phyloP scores from a whole-genome alignment of 2,888 invertebrate genomes.

The Tromatobia lineatoria region DNA sequence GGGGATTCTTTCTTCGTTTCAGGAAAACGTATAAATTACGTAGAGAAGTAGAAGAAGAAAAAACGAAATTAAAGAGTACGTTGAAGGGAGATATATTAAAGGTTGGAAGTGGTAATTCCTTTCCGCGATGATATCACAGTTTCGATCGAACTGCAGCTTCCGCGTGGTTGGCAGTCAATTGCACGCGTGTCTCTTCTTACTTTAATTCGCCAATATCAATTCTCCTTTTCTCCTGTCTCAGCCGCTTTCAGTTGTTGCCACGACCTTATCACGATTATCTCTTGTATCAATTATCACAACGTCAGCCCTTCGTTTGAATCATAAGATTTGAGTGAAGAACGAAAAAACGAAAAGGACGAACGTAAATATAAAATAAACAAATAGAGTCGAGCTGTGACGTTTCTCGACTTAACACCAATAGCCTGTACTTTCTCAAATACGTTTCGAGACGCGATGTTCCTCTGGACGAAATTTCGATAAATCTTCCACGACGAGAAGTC shows the following conservation, averaged over 20 bases:
- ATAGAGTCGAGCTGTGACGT: constrained; percentile 30
- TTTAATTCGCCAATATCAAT: neutral
- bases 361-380: constrained; percentile 5
- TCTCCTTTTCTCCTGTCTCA: neutral
- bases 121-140: constrained; percentile 50
- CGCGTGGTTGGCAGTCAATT: neutral
- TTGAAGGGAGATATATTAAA: neutral
- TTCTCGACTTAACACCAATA: neutral
- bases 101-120: constrained; percentile 37
- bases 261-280: constrained; percentile 55
- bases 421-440: neutral
- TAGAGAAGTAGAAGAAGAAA: neutral
- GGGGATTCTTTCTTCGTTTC: too few relatives aligned
- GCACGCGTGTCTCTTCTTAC: neutral
- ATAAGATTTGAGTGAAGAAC: neutral
- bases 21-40: constrained; percentile 11
- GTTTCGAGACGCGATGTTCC: neutral
- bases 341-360: neutral
- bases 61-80: neutral
- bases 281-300: constrained; percentile 44
- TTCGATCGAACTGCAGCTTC: neutral
- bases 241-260: neutral
- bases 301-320: constrained; percentile 6
- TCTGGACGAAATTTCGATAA: too few relatives aligned
- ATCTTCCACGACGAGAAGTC: too few relatives aligned